These are phyloP conservation scores for Amblyraja radiata DNA, from an alignment of 2,797 vertebrate genomes.

Conservation along the genomic window DNA sequence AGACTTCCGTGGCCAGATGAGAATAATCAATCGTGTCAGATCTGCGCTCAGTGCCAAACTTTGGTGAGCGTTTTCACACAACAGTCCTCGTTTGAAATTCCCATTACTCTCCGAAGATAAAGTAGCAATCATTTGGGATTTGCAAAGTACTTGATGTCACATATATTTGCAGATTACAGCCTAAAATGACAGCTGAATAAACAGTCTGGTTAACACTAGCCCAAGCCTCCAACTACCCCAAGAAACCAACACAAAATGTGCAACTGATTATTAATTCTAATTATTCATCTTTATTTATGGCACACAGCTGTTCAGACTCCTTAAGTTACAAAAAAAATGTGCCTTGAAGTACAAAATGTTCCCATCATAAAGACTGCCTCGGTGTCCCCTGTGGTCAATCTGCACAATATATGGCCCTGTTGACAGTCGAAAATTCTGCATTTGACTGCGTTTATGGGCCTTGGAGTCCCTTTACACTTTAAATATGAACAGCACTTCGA, in stretches of 20 bases:
- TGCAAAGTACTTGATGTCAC: constrained; percentile 31
- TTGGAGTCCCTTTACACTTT: constrained; percentile 33
- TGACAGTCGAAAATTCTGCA: constrained; percentile 23
- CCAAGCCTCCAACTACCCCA: constrained; percentile 1
- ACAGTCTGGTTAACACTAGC: constrained; percentile 26
- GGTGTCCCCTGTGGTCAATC: constrained; percentile 26
- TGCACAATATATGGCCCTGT: constrained; percentile 32
- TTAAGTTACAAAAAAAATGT: constrained; percentile 35
- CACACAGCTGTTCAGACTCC: constrained; percentile 33
- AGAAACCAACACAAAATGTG: constrained; percentile 32
- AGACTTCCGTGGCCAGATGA: not conserved
- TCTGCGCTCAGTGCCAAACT: not conserved
- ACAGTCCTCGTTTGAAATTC: constrained; percentile 24
- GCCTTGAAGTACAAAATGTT: constrained; percentile 37
- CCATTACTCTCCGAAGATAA: constrained; percentile 27
- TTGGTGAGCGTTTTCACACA: not conserved
- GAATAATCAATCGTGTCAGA: not conserved
- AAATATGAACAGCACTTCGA: constrained; percentile 36
- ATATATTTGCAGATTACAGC: not conserved
- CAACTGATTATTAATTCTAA: constrained; percentile 37
- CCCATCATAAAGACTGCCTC: constrained; percentile 30
- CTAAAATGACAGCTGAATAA: constrained; percentile 35
- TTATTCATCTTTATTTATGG: constrained; percentile 38
- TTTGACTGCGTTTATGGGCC: constrained; percentile 35
- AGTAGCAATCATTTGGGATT: constrained; percentile 21